phyloP scores from a whole-genome alignment of 1,140 invertebrate genomes.

The Cylas formicarius region DNA sequence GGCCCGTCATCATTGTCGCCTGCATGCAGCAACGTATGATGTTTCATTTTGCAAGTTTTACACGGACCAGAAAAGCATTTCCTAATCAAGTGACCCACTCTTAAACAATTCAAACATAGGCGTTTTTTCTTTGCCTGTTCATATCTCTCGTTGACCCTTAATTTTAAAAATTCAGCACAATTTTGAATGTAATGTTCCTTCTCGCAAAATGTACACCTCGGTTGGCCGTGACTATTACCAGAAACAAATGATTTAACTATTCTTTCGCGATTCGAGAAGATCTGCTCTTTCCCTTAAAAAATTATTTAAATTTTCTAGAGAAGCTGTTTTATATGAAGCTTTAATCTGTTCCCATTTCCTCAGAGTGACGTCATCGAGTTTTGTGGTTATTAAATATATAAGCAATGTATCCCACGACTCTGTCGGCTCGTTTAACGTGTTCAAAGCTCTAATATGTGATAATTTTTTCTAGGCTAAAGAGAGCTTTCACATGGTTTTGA shows the following conservation, averaged over 20 bases:
- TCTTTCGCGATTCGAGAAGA: conserved; percentile 5
- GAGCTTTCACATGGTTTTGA: conserved; percentile 26
- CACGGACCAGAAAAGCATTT: background rate
- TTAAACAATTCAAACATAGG: conserved; percentile 13
- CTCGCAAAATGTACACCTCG: conserved; percentile 6
- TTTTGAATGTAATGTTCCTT: conserved; percentile 2
- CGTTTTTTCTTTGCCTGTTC: conserved; percentile 1
- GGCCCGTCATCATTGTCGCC: background rate
- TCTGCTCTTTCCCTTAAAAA: conserved; percentile 5
- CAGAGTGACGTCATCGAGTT: conserved; percentile 2
- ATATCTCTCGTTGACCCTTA: conserved; percentile 3
- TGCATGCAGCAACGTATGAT: conserved; percentile 9
- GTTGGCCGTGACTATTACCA: background rate
- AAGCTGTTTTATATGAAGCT: background rate
- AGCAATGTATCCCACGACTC: conserved; percentile 9
- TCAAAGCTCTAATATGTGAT: conserved; percentile 2
- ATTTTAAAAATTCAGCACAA: conserved; percentile 5
- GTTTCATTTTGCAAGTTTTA: conserved; percentile 5
- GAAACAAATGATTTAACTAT: background rate
- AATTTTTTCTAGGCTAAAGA: conserved; percentile 36
- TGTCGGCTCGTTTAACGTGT: conserved; percentile 4
- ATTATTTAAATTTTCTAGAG: conserved; percentile 3
- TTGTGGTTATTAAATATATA: background rate
- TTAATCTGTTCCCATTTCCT: conserved; percentile 7
- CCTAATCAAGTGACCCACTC: conserved; percentile 1